These are phyloP conservation scores for Aphelenchoides fujianensis DNA, from an alignment of 1,140 invertebrate genomes.

Conservation along the genomic window DNA sequence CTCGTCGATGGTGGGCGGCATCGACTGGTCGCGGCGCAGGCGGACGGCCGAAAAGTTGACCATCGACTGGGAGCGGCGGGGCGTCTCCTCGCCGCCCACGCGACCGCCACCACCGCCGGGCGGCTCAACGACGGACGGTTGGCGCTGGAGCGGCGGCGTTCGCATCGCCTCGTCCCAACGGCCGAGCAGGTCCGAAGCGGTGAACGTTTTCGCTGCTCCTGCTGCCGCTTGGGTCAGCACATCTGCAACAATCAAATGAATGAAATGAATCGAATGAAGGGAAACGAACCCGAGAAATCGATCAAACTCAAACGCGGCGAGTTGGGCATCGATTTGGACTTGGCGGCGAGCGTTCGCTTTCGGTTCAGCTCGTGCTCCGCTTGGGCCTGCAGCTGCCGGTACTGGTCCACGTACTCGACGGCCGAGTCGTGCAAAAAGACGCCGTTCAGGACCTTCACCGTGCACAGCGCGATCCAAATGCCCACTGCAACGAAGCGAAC, in stretches of 20 bases:
- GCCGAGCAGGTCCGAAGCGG: constrained; percentile 26
- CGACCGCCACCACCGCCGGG: too few species aligned
- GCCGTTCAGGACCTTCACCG: not conserved
- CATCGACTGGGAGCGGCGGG: constrained; percentile 38
- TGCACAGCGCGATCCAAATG: not conserved
- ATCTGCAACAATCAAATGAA: too few species aligned
- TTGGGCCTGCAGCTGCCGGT: not conserved
- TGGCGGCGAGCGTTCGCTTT: constrained; percentile 2
- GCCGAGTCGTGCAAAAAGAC: not conserved
- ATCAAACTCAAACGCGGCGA: constrained; percentile 13
- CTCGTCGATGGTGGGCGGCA: constrained; percentile 27
- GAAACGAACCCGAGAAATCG: constrained; percentile 15
- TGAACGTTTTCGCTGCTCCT: constrained; percentile 28
- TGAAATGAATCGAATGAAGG: too few species aligned
- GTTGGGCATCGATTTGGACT: not conserved
- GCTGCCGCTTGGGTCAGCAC: constrained; percentile 42
- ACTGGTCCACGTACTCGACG: not conserved
- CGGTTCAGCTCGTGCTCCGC: not conserved
- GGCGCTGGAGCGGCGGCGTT: not conserved
- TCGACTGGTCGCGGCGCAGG: constrained; percentile 20
- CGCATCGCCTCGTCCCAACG: constrained; percentile 26
- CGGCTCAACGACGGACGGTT: constrained; percentile 11
- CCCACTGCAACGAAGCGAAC: not conserved
- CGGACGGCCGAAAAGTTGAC: constrained; percentile 24
- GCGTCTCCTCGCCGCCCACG: constrained; percentile 26